These are phyloP conservation scores for Pseudomyrmex cubaensis DNA, from an alignment of 1,140 invertebrate genomes.

Conservation along the genomic window DNA sequence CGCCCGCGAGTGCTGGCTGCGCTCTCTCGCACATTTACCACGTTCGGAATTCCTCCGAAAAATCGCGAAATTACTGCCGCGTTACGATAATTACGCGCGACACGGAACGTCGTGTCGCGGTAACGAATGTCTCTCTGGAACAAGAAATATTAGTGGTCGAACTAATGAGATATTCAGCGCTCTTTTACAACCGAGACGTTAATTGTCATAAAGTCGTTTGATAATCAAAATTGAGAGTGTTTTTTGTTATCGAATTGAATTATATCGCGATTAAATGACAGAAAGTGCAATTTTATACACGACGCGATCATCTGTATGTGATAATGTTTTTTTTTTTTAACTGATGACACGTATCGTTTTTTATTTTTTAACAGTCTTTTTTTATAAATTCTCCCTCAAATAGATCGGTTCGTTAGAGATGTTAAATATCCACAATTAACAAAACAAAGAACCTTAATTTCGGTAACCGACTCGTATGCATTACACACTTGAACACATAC, in stretches of 20 bases:
- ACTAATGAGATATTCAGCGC: background rate
- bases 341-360: background rate
- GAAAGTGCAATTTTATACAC: background rate
- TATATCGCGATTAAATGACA: background rate
- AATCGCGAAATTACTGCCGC: constrained; percentile 37
- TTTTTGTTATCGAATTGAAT: constrained; percentile 1
- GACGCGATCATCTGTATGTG: too few relatives aligned
- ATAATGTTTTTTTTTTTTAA: too few relatives aligned
- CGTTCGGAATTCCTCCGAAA: constrained; percentile 42
- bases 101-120: background rate
- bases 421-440: constrained; percentile 14
- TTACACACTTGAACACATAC: background rate
- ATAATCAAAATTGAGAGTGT: background rate
- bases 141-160: background rate
- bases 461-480: background rate
- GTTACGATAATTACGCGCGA: constrained; percentile 35
- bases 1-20: background rate
- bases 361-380: background rate
- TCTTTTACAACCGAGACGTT: background rate
- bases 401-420: background rate
- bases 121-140: constrained; percentile 6
- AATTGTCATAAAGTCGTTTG: constrained; percentile 12
- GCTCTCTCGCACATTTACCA: constrained; percentile 3
- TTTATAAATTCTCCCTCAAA: background rate
- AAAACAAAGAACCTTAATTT: constrained; percentile 11